Evolutionary conservation across 2,797 vertebrate genomes (phyloP).

Genomic region (Hydrophis major): DNA sequence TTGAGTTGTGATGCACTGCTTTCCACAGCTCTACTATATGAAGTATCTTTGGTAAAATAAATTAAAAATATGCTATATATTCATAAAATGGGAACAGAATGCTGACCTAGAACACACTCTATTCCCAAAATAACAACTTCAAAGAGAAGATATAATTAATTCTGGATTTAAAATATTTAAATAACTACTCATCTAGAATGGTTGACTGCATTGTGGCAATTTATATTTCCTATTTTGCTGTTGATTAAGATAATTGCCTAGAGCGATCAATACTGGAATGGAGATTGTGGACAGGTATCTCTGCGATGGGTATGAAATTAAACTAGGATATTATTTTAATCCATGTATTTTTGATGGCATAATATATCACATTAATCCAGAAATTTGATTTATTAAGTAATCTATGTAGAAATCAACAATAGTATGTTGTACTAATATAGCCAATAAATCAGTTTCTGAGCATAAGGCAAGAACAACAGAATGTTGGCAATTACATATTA

Average conservation of each 20-base stretch:
- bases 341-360: not conserved
- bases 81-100: not conserved
- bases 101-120: not conserved
- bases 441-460: not conserved
- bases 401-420: not conserved
- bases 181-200: not conserved
- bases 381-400: not conserved
- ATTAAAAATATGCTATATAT: not conserved
- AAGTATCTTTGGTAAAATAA: slow-evolving; percentile 14
- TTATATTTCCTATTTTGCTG: not conserved
- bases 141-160: slow-evolving; percentile 10
- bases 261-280: not conserved
- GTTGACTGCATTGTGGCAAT: not conserved
- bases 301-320: not conserved
- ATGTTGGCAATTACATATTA: not conserved
- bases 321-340: not conserved
- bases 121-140: not conserved
- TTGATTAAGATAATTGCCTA: not conserved
- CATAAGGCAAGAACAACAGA: not conserved
- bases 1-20: not conserved
- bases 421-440: not conserved
- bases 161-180: not conserved
- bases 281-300: not conserved
- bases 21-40: not conserved
- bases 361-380: not conserved